Percentiles rank a stretch among this genome's conserved stretches.
Evolutionary conservation across 2,888 invertebrate genomes (phyloP).

Genomic region (Agrotis clavis): DNA sequence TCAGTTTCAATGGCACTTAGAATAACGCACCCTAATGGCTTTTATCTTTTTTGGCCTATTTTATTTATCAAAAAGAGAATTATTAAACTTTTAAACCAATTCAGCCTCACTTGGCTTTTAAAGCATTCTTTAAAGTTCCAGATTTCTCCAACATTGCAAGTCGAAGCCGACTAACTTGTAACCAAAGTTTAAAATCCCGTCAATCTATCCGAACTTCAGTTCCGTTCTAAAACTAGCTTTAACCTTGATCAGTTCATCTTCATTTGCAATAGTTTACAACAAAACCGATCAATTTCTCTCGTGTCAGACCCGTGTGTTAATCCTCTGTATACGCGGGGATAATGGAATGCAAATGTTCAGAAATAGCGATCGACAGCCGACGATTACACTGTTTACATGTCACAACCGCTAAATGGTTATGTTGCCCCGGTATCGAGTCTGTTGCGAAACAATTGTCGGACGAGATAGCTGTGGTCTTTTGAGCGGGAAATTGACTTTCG

Average conservation of each 20-base stretch:
- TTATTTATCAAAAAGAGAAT: background rate
- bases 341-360: slow-evolving; percentile 61
- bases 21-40: too few relatives aligned
- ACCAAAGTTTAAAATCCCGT: slow-evolving; percentile 22
- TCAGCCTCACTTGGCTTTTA: background rate
- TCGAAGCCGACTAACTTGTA: slow-evolving; percentile 8
- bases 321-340: slow-evolving; percentile 35
- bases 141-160: background rate
- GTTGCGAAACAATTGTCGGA: slow-evolving; percentile 15
- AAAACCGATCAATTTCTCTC: slow-evolving; percentile 31
- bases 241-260: slow-evolving; percentile 26
- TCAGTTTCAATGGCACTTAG: too few relatives aligned
- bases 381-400: slow-evolving; percentile 55
- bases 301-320: slow-evolving; percentile 30
- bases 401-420: slow-evolving; percentile 49
- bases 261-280: slow-evolving; percentile 33
- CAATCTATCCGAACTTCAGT: slow-evolving; percentile 11
- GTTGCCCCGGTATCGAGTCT: slow-evolving; percentile 50
- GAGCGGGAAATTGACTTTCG: background rate
- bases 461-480: slow-evolving; percentile 1
- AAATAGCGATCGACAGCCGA: slow-evolving; percentile 52
- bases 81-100: background rate
- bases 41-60: background rate
- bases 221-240: slow-evolving; percentile 28
- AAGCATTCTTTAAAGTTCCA: slow-evolving; percentile 10